Base-by-base conservation (phyloP, 2,797 vertebrate species). In the Acridotheres tristis region DNA sequence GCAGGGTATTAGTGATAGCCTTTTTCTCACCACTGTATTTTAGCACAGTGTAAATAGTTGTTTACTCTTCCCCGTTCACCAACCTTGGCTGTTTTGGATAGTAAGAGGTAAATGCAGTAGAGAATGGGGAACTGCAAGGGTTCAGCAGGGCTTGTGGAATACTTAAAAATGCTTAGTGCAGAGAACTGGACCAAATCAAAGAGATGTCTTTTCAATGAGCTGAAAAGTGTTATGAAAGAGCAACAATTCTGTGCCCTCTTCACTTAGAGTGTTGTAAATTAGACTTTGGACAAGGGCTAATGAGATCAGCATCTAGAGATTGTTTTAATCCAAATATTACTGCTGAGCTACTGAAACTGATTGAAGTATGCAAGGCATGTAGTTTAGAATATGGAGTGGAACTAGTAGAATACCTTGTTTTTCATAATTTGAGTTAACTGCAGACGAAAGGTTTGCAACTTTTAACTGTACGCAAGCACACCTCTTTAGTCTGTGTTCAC, bases 401-500 rank as follows among this genome's bases (percentile, higher is more conserved):
- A 88, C n/a, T 43, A 77, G 17, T 26, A 16, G 26, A 90, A 66
- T 58, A 34, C 32, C 17, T 43, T 32, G 8, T 38, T 67, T 80
- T 63, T 65, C 13, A 4, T 76, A 55, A 47, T 29, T 53, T 13
- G n/a, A 53, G 5, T 67, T 59, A 47, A 73, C 40, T 32, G 36
- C 21, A 51, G 8, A 12, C 58, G 34, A 74, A 77, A 59, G 13
- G 4, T 36, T 51, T n/a, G 20, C n/a, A 72, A 16, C 42, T 79
- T 48, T 4, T 22, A 11, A 9, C 11, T 50, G 3, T 25, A 13
- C 0, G 5, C 20, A 40, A 12, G 13, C 8, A 15, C 19, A n/a
- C 18, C 21, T 20, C 12, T 55, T 75, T 18, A 63, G n/a, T 23
- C 5, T 42, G 2, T 47, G 25, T 48, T 91, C 7, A 18, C 3